These are phyloP conservation scores for Nomada goodeniana DNA, from an alignment of 2,888 invertebrate species.

Conservation along the genomic window DNA sequence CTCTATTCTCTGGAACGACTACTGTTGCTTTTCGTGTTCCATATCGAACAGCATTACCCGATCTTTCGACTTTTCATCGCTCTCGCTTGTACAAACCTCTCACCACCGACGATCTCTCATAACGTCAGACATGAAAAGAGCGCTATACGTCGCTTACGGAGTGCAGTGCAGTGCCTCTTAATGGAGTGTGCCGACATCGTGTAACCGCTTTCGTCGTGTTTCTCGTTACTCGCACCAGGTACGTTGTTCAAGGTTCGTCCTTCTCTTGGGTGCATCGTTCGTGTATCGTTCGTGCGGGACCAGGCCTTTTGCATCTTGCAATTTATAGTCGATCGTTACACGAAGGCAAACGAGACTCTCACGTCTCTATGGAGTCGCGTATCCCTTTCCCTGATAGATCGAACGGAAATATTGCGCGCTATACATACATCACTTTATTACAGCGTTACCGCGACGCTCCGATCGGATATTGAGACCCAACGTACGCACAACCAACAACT, in stretches of 20 bases:
- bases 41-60: conserved; percentile 27
- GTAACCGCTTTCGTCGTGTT: conserved; percentile 71
- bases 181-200: conserved; percentile 71
- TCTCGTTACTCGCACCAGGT: conserved; percentile 77
- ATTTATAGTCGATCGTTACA: not conserved
- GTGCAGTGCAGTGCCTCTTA: conserved; percentile 74
- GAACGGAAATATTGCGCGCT: conserved; percentile 14
- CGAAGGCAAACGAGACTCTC: not conserved
- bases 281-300: not conserved
- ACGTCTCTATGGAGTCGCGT: conserved; percentile 1
- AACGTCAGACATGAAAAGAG: conserved; percentile 67
- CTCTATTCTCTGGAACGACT: conserved; percentile 69
- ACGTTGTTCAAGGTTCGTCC: conserved; percentile 46
- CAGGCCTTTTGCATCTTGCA: not conserved
- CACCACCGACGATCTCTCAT: conserved; percentile 35
- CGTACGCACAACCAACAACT: not conserved
- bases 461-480: not conserved
- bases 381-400: not conserved
- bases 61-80: conserved; percentile 29
- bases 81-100: conserved; percentile 20
- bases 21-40: conserved; percentile 59
- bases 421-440: conserved; percentile 6
- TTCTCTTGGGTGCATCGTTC: not conserved
- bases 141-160: conserved; percentile 51
- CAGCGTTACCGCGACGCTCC: not conserved